These are phyloP conservation scores for Rhagium mordax DNA, from an alignment of 2,888 invertebrate species.

Conservation along the genomic window DNA sequence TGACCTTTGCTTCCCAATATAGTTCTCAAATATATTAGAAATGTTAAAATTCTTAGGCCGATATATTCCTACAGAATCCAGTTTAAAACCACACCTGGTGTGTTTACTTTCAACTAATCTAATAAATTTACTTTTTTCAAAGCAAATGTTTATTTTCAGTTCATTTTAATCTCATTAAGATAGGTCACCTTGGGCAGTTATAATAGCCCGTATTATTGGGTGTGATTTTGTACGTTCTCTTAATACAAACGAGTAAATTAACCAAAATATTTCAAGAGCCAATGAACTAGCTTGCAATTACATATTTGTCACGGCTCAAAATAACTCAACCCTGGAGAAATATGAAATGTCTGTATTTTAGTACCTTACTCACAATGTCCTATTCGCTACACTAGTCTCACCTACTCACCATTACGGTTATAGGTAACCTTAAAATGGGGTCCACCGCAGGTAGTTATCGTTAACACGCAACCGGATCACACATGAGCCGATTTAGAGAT, in stretches of 20 bases:
- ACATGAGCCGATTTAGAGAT: conserved; percentile 42
- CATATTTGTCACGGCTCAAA: not conserved
- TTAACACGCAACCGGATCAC: conserved; percentile 32
- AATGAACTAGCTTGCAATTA: not conserved
- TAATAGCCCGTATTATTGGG: not conserved
- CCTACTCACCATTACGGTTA: not conserved
- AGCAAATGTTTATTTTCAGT: too few relatives aligned
- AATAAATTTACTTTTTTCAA: too few relatives aligned
- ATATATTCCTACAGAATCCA: too few relatives aligned
- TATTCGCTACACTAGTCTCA: not conserved
- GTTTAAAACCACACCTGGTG: too few relatives aligned
- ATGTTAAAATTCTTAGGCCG: too few relatives aligned
- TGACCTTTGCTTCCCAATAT: too few relatives aligned
- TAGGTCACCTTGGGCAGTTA: not conserved
- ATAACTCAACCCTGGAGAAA: not conserved
- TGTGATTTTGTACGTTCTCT: not conserved
- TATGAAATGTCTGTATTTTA: conserved; percentile 10
- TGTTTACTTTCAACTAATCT: too few relatives aligned
- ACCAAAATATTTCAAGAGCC: not conserved
- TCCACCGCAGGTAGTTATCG: conserved; percentile 25
- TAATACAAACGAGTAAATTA: not conserved
- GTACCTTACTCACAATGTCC: not conserved
- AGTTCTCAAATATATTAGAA: too few relatives aligned
- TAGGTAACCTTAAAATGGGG: conserved; percentile 9
- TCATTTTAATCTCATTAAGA: not conserved